Evolutionary conservation across 2,797 vertebrate genomes (phyloP).

Genomic region (Holocentrus rufus): DNA sequence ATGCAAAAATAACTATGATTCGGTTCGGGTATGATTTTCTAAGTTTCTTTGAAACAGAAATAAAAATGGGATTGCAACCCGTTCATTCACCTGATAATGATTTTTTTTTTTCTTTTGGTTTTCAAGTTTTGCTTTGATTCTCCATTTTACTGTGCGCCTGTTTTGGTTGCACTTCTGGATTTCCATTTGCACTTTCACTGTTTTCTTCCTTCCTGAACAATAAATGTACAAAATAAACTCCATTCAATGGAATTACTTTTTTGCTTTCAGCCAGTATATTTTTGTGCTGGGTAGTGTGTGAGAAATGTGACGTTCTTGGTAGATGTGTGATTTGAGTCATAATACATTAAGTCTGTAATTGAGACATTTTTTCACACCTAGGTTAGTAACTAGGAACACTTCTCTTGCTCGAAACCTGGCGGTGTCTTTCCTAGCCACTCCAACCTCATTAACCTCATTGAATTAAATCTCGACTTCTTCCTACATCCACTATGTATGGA

Average conservation of each 20-base stretch:
- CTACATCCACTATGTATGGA: not conserved
- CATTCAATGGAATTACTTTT: not conserved
- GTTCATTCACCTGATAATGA: too few species aligned
- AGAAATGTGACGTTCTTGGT: not conserved
- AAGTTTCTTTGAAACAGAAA: too few species aligned
- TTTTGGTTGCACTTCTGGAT: too few species aligned
- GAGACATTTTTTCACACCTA: not conserved
- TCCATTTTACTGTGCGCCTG: too few species aligned
- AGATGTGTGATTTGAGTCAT: not conserved
- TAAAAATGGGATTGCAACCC: too few species aligned
- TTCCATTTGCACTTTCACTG: too few species aligned
- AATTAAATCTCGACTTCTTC: slow-evolving; percentile 18
- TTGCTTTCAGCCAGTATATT: not conserved
- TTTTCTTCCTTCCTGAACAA: too few species aligned
- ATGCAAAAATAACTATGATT: too few species aligned
- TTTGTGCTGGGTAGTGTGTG: not conserved
- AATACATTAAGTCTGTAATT: not conserved
- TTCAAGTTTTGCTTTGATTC: too few species aligned
- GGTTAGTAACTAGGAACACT: not conserved
- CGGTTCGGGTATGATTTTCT: too few species aligned
- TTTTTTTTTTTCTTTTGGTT: too few species aligned
- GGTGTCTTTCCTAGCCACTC: not conserved
- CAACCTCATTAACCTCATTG: slow-evolving; percentile 7
- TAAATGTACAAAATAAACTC: not conserved
- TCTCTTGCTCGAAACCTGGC: not conserved